A percentile compares a stretch with the other conserved stretches of the same genome.
phyloP scores from a whole-genome alignment of 2,113 vertebrate genomes.

The Charadrius vociferus region DNA sequence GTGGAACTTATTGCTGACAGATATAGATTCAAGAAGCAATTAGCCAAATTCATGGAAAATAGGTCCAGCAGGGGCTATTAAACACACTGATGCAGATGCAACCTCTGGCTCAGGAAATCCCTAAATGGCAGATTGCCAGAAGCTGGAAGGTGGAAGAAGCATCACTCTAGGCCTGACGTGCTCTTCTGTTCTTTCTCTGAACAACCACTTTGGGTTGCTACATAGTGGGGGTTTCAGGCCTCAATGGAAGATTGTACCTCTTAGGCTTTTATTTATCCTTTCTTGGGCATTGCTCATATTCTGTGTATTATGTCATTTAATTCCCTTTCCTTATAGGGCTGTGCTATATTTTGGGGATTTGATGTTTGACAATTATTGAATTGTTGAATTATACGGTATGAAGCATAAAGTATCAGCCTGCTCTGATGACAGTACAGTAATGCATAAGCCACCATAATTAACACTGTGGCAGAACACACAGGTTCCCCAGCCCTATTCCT shows the following conservation, averaged over 20 bases:
- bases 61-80: conserved; percentile 49
- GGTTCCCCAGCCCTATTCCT: neutral
- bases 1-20: conserved; percentile 47
- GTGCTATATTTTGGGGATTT: neutral
- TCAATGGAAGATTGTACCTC: neutral
- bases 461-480: neutral
- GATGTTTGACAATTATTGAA: neutral
- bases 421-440: neutral
- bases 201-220: neutral
- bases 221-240: neutral
- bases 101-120: conserved; percentile 59
- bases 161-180: neutral
- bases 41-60: conserved; percentile 60
- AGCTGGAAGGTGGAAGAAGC: conserved; percentile 11
- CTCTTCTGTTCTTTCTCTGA: neutral
- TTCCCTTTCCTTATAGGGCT: neutral
- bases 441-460: neutral
- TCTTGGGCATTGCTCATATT: neutral
- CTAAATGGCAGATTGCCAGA: conserved; percentile 41
- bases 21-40: conserved; percentile 60
- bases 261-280: neutral
- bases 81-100: conserved; percentile 28
- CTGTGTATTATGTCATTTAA: neutral
- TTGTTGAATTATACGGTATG: neutral
- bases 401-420: neutral